phyloP scores from a whole-genome alignment of 2,888 invertebrate species.

The Elysia crispata region DNA sequence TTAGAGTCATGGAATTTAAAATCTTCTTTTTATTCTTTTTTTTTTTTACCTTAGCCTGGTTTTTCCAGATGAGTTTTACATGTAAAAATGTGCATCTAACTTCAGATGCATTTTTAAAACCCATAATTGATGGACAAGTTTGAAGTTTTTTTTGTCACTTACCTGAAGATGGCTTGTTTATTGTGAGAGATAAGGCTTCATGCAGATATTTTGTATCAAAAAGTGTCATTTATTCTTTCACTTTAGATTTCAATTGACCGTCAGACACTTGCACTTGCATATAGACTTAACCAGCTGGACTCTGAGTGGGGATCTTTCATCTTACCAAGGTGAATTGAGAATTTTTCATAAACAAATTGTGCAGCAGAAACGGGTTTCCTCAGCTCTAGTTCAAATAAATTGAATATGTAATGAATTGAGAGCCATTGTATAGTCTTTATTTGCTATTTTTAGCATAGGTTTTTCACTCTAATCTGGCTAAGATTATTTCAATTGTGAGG shows the following conservation, averaged over 20 bases:
- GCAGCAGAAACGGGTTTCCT: background rate
- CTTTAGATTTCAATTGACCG: constrained; percentile 59
- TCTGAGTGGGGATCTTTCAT: constrained; percentile 66
- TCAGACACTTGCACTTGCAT: constrained; percentile 67
- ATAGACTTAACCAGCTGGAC: constrained; percentile 69
- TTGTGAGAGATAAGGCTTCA: constrained; percentile 15
- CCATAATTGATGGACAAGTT: no score
- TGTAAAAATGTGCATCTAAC: no score
- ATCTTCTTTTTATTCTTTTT: no score
- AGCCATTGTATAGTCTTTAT: background rate
- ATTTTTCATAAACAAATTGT: background rate
- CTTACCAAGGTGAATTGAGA: constrained; percentile 59
- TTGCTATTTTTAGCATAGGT: no score
- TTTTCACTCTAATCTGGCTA: no score
- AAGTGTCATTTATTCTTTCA: background rate
- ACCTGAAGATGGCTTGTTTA: no score
- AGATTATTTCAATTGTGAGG: no score
- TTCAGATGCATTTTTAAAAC: no score
- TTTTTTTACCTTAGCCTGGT: no score
- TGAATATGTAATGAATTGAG: background rate
- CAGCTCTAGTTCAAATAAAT: background rate
- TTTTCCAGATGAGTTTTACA: no score
- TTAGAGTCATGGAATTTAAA: no score
- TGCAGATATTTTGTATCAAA: background rate
- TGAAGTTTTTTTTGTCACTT: background rate